These are phyloP conservation scores for Trichomycterus rosablanca DNA, from an alignment of 2,113 vertebrate genomes.

Conservation along the genomic window DNA sequence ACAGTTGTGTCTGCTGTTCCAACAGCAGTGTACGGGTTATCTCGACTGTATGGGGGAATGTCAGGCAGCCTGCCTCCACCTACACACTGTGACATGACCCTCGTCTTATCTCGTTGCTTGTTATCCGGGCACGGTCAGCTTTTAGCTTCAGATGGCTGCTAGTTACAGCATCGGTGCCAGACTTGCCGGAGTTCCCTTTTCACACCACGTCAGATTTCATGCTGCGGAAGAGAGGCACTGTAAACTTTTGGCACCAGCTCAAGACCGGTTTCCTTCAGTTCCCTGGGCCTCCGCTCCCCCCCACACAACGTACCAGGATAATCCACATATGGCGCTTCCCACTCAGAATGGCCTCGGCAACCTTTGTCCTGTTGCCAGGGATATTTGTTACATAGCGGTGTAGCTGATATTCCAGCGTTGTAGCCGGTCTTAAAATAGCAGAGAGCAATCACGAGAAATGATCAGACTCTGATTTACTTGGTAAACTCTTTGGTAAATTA, in stretches of 20 bases:
- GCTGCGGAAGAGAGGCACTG: conserved; percentile 27
- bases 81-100: not conserved
- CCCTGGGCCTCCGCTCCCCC: not conserved
- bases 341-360: conserved; percentile 18
- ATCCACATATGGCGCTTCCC: conserved; percentile 18
- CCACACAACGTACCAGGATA: conserved; percentile 3
- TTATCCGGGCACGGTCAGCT: conserved; percentile 15
- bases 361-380: conserved; percentile 35
- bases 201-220: conserved; percentile 1
- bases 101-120: conserved; percentile 15
- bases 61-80: not conserved
- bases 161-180: not conserved
- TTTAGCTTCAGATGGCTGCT: not conserved
- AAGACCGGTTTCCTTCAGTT: conserved; percentile 14
- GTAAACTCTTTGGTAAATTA: too few relatives aligned
- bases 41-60: not conserved
- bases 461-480: too few relatives aligned
- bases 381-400: conserved; percentile 38
- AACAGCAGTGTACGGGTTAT: conserved; percentile 7
- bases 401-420: conserved; percentile 27
- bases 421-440: conserved; percentile 7
- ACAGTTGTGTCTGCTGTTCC: not conserved
- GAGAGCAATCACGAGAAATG: too few relatives aligned
- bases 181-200: conserved; percentile 4
- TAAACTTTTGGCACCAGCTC: conserved; percentile 37